Conservation (phyloP, 2,113 vertebrate genomes). For the Bubo scandiacus region DNA sequence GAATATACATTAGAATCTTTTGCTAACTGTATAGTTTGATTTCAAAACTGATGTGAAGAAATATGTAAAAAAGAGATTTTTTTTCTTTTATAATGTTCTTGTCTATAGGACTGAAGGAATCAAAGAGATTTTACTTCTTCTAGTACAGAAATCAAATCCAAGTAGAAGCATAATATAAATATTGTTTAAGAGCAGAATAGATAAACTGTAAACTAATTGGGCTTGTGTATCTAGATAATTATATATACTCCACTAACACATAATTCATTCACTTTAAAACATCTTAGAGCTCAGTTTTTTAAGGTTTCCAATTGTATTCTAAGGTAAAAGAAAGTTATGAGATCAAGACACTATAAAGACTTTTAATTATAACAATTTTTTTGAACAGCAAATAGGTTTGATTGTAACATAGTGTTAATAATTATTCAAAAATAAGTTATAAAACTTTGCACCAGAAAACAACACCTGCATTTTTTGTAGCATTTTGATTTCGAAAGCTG, state of each 20-base stretch:
- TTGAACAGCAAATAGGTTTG: neutral
- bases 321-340: neutral
- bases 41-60: neutral
- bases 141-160: neutral
- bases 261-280: neutral
- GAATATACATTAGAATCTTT: neutral
- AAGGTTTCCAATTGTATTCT: neutral
- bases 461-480: neutral
- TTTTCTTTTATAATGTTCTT: neutral
- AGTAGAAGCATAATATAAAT: neutral
- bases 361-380: neutral
- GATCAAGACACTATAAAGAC: neutral
- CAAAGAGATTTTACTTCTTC: neutral
- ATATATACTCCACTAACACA: neutral
- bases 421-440: neutral
- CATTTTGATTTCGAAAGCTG: neutral
- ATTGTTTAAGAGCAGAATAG: neutral
- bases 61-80: neutral
- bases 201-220: neutral
- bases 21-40: neutral
- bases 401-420: neutral
- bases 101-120: neutral
- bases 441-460: neutral
- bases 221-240: neutral
- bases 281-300: neutral